A percentile compares a stretch with the other conserved stretches of the same genome.
phyloP scores from a whole-genome alignment of 2,888 invertebrate genomes.

The Chouioia cunea region DNA sequence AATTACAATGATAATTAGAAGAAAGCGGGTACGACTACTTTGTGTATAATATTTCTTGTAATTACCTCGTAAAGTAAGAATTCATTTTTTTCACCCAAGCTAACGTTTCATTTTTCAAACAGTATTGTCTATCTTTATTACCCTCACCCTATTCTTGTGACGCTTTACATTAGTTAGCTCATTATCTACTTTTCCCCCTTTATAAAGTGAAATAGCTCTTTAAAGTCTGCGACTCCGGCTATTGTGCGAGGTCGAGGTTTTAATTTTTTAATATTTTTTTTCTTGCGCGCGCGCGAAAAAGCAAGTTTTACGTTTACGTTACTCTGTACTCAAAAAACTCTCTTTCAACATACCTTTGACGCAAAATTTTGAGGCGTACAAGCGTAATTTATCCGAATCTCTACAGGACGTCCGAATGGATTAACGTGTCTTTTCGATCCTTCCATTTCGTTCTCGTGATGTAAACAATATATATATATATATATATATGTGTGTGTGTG shows the following conservation, averaged over 20 bases:
- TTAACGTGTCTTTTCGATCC: slow-evolving; percentile 60
- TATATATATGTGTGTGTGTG: slow-evolving; percentile 35
- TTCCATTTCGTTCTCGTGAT: slow-evolving; percentile 17
- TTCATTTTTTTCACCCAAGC: neutral
- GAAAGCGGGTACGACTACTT: slow-evolving; percentile 22
- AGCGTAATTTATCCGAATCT: slow-evolving; percentile 25
- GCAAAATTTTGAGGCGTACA: slow-evolving; percentile 7
- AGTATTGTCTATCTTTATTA: slow-evolving; percentile 12
- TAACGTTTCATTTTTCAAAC: slow-evolving; percentile 8
- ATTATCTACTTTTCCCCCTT: slow-evolving; percentile 8
- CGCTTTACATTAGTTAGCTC: neutral
- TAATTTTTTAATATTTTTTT: neutral
- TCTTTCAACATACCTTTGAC: neutral
- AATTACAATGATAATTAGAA: slow-evolving; percentile 35
- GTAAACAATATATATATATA: slow-evolving; percentile 25
- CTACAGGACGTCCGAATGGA: slow-evolving; percentile 64
- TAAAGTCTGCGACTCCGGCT: slow-evolving; percentile 12
- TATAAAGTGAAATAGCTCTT: slow-evolving; percentile 16
- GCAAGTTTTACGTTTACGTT: slow-evolving; percentile 18
- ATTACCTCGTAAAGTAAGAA: slow-evolving; percentile 17
- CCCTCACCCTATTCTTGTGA: neutral
- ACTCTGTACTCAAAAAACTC: neutral
- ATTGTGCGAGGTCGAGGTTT: slow-evolving; percentile 25
- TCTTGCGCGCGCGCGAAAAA: slow-evolving; percentile 42
- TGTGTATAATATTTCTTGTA: slow-evolving; percentile 15